Evolutionary conservation across 2,113 vertebrate species (phyloP), one percentile per base, ranked within the genome.

Genomic region (Aphelocoma coerulescens): DNA sequence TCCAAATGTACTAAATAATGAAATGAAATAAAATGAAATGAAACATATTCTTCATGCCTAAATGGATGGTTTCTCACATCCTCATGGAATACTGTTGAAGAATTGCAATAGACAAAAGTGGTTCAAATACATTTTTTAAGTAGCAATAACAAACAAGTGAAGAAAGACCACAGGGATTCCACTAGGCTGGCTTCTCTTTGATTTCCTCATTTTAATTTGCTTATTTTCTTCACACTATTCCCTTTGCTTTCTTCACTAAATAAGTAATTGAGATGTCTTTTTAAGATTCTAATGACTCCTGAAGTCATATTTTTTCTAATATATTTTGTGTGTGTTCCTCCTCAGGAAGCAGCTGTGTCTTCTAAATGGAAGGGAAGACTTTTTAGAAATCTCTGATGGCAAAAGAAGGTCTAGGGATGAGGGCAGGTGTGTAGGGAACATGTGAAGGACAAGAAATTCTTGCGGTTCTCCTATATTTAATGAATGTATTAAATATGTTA

Each of bases 61-160:
- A 82, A 63, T 7, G 46, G n/a, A 87, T 85, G 44, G 48, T 81
- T 97, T 96, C 90, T 91, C 80, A 22, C 54, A 91, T 89, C 76
- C 57, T 93, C 57, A 84, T 86, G 75, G 61, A 92, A 77, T 91
- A 72, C 78, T 93, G 57, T 32, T 81, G 79, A 85, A 80, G 59
- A 94, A 88, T 94, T 90, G n/a, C 27, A 84, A 46, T 78, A 86
- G 65, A 75, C 28, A 19, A 65, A 84, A 92, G 35, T 58, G 32
- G 35, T 83, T 93, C 68, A 78, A 95, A 67, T 37, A 72, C 51
- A 35, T 61, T 91, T 74, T 44, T 69, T 62, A 66, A 52, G 65
- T 93, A 89, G 24, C 78, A 72, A 76, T 78, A 94, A 81, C 39
- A 86, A 89, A 94, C 73, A 88, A 44, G 33, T 73, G 85, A 96